A percentile compares a stretch with the other conserved stretches of the same genome.
Conservation (phyloP, 2,888 invertebrate genomes). For the Amblyteles armatorius region DNA sequence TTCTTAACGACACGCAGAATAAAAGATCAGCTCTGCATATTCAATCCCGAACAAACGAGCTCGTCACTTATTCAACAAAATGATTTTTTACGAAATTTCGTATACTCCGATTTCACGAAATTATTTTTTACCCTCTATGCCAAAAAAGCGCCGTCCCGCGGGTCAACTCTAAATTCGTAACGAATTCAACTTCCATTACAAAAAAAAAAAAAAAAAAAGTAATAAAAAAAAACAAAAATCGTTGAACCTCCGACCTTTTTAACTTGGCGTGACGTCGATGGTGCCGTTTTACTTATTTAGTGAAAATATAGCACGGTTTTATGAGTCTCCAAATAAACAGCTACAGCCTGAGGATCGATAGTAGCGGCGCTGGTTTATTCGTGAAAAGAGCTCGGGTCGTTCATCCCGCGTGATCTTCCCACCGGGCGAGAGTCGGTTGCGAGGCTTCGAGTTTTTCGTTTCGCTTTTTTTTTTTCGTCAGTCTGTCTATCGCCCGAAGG, state of each 20-base stretch:
- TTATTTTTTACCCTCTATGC: no score
- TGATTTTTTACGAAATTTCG: no score
- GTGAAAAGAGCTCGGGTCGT: slow-evolving; percentile 58
- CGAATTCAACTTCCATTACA: no score
- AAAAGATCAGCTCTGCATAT: no score
- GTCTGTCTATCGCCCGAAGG: slow-evolving; percentile 56
- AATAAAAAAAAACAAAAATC: background rate
- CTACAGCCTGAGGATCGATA: slow-evolving; percentile 50
- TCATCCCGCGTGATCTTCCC: slow-evolving; percentile 50
- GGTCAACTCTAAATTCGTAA: no score
- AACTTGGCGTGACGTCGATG: slow-evolving; percentile 3
- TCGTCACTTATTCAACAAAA: no score
- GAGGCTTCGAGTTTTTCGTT: slow-evolving; percentile 49
- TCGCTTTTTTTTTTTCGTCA: slow-evolving; percentile 28
- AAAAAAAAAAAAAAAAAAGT: background rate
- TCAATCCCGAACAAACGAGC: no score
- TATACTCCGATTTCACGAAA: no score
- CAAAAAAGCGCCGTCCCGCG: no score
- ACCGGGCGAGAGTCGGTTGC: slow-evolving; percentile 10
- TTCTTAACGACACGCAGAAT: no score
- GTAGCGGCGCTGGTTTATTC: slow-evolving; percentile 46
- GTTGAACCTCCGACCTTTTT: slow-evolving; percentile 44
- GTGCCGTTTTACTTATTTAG: slow-evolving; percentile 20
- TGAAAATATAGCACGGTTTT: slow-evolving; percentile 27
- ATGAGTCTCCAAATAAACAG: slow-evolving; percentile 12